Conservation (phyloP, 2,797 vertebrate genomes). For the Sparidentex hasta region DNA sequence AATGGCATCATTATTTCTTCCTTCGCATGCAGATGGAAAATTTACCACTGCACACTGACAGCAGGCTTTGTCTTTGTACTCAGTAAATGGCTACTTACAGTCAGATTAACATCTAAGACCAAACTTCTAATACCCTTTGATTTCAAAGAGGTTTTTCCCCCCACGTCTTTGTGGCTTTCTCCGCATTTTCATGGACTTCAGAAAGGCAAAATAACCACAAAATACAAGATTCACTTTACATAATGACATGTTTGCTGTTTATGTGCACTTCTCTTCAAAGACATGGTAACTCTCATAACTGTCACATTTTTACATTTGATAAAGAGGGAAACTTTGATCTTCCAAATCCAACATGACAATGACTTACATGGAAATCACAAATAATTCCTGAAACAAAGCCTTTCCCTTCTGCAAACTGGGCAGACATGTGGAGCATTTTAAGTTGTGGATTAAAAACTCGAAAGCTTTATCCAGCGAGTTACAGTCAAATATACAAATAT, state of each 20-base stretch:
- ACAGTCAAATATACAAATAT: conserved; percentile 10
- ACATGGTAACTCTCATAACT: conserved; percentile 22
- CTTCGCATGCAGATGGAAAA: conserved; percentile 66
- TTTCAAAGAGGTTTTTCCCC: conserved; percentile 56
- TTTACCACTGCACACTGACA: conserved; percentile 52
- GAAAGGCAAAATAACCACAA: conserved; percentile 37
- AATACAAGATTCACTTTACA: conserved; percentile 47
- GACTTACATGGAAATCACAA: conserved; percentile 29
- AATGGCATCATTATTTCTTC: conserved; percentile 79
- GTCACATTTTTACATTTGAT: conserved; percentile 23
- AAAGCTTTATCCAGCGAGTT: conserved; percentile 1
- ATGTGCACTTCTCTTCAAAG: conserved; percentile 52
- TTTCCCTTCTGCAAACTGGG: conserved; percentile 6
- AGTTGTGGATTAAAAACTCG: neutral
- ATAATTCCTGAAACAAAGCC: conserved; percentile 11
- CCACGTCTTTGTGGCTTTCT: conserved; percentile 40
- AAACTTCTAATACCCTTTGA: conserved; percentile 63
- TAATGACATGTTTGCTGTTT: conserved; percentile 61
- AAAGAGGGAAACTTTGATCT: conserved; percentile 47
- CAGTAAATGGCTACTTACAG: conserved; percentile 75
- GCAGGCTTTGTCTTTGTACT: conserved; percentile 72
- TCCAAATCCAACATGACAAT: conserved; percentile 25
- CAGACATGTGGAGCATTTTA: neutral
- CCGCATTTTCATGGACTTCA: conserved; percentile 50
- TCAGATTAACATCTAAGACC: conserved; percentile 74